Conservation (phyloP, 1,140 invertebrate genomes). For the Diorhabda carinulata region DNA sequence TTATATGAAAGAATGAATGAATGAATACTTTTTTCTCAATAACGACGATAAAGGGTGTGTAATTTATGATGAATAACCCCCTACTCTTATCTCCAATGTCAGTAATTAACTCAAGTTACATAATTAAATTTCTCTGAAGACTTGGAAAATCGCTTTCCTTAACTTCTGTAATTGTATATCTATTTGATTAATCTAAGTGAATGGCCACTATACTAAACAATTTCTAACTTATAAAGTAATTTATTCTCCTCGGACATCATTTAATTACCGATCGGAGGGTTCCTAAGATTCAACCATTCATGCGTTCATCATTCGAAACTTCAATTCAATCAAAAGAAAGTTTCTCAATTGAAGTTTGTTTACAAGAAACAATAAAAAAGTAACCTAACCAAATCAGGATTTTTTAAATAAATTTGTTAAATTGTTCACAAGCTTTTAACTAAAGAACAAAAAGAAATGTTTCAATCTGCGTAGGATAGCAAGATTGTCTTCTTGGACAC, state of each 20-base stretch:
- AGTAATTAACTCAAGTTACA: constrained; percentile 13
- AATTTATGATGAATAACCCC: too few relatives aligned
- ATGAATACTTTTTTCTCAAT: too few relatives aligned
- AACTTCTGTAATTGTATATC: constrained; percentile 18
- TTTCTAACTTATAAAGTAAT: constrained; percentile 25
- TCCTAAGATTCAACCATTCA: constrained; percentile 19
- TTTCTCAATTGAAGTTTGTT: background rate
- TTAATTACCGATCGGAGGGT: constrained; percentile 21
- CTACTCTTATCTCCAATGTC: too few relatives aligned
- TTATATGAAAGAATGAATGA: too few relatives aligned
- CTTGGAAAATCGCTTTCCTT: constrained; percentile 19
- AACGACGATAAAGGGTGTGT: too few relatives aligned
- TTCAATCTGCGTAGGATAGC: too few relatives aligned
- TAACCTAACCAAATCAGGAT: too few relatives aligned
- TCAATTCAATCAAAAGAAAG: constrained; percentile 1
- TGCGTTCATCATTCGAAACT: constrained; percentile 4
- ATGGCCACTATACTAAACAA: constrained; percentile 20
- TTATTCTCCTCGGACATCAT: constrained; percentile 26
- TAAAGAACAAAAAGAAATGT: too few relatives aligned
- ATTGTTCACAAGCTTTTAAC: too few relatives aligned
- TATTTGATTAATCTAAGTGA: constrained; percentile 22
- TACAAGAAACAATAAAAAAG: too few relatives aligned
- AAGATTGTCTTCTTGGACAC: too few relatives aligned
- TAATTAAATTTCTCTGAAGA: constrained; percentile 19
- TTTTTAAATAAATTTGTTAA: too few relatives aligned